Conservation (phyloP, 2,113 vertebrate genomes). For the Triplophysa siluroides region DNA sequence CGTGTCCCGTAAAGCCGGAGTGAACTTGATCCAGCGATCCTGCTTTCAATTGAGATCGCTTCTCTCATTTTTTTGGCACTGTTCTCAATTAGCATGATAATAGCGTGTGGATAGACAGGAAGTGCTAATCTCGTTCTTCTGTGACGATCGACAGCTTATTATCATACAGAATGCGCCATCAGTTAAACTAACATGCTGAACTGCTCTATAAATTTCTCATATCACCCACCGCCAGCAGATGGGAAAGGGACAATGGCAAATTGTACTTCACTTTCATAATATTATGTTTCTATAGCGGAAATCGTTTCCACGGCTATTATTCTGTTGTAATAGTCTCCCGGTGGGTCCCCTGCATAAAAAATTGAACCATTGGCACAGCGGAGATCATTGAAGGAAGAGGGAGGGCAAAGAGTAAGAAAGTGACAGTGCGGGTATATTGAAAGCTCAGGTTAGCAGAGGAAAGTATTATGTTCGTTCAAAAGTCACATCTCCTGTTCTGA, state of each 20-base stretch:
- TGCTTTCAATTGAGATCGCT: constrained; percentile 33
- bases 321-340: constrained; percentile 66
- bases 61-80: constrained; percentile 44
- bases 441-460: neutral
- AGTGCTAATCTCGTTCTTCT: constrained; percentile 50
- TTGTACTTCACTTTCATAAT: constrained; percentile 68
- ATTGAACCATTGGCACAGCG: neutral
- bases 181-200: constrained; percentile 73
- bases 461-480: neutral
- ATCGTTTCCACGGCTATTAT: constrained; percentile 68
- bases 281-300: constrained; percentile 55
- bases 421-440: neutral
- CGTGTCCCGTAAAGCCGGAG: constrained; percentile 17
- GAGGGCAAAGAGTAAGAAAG: neutral
- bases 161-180: constrained; percentile 68
- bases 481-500: neutral
- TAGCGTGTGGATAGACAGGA: constrained; percentile 57
- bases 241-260: constrained; percentile 67
- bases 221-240: constrained; percentile 66
- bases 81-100: constrained; percentile 74
- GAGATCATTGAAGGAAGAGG: neutral
- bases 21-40: constrained; percentile 14
- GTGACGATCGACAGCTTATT: constrained; percentile 66
- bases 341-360: constrained; percentile 33
- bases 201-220: constrained; percentile 72